Percentiles rank a stretch among this genome's conserved stretches.
Evolutionary conservation across 2,888 invertebrate genomes (phyloP).

Genomic region (Acronicta psi): DNA sequence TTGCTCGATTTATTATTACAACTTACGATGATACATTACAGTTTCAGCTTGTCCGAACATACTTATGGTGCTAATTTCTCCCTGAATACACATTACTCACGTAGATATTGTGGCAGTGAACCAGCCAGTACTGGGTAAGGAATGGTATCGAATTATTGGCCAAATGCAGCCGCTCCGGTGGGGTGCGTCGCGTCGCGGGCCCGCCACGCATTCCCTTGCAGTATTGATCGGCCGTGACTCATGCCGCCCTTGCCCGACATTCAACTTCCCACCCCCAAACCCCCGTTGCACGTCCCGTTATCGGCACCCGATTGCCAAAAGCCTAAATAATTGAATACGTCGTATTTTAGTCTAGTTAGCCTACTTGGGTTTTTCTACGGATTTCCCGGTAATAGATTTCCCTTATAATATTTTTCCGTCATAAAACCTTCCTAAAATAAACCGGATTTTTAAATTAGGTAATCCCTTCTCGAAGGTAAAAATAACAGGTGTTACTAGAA

Average conservation of each 20-base stretch:
- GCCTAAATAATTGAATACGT: conserved; percentile 43
- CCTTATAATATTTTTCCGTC: neutral
- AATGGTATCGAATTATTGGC: conserved; percentile 42
- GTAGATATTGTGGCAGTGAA: conserved; percentile 35
- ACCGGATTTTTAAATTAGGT: neutral
- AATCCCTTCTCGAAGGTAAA: conserved; percentile 6
- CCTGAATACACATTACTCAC: neutral
- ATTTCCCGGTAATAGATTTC: conserved; percentile 22
- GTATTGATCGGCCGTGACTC: conserved; percentile 88
- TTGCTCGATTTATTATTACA: too few species aligned
- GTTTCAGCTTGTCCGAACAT: too few species aligned
- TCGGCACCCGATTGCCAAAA: conserved; percentile 59
- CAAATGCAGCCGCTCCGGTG: conserved; percentile 42
- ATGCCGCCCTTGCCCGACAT: conserved; percentile 89
- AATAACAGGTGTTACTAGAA: neutral
- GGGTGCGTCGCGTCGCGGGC: conserved; percentile 52
- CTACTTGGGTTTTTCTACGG: conserved; percentile 28
- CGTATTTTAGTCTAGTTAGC: conserved; percentile 23
- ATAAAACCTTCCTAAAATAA: neutral
- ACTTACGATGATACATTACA: too few species aligned
- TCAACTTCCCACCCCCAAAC: conserved; percentile 76
- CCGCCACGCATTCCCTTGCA: conserved; percentile 81
- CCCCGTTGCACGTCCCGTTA: conserved; percentile 62
- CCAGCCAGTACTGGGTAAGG: conserved; percentile 48
- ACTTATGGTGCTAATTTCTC: too few species aligned